Evolutionary conservation across 2,888 invertebrate genomes (phyloP).

Genomic region (Tinea semifulvella): DNA sequence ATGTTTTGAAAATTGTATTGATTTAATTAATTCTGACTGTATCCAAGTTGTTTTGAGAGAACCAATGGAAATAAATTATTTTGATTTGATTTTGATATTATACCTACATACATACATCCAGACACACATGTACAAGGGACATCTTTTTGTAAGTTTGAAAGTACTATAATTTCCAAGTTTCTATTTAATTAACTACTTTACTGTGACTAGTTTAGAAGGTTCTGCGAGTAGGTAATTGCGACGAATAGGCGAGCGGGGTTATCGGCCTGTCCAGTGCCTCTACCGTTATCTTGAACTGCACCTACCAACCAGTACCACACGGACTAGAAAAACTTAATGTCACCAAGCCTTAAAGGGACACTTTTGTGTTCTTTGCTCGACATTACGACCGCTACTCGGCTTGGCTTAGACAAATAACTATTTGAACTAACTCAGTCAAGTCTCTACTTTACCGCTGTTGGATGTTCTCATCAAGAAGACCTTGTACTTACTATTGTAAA

Average conservation of each 20-base stretch:
- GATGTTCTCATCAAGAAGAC: too few species aligned
- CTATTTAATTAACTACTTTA: too few species aligned
- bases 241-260: conserved; percentile 7
- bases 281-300: conserved; percentile 12
- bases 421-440: conserved; percentile 1
- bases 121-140: too few species aligned
- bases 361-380: conserved; percentile 6
- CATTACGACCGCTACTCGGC: conserved; percentile 5
- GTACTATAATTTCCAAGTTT: too few species aligned
- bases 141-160: too few species aligned
- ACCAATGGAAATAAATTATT: too few species aligned
- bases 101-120: too few species aligned
- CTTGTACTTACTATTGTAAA: too few species aligned
- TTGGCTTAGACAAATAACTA: conserved; percentile 4
- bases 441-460: not conserved
- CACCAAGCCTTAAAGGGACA: conserved; percentile 13
- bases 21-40: too few species aligned
- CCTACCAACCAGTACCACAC: conserved; percentile 6
- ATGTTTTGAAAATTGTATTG: too few species aligned
- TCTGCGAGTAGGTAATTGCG: conserved; percentile 5
- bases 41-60: too few species aligned
- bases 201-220: conserved; percentile 5
- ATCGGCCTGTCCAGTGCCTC: conserved; percentile 10
- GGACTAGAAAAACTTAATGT: conserved; percentile 14
- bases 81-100: too few species aligned